These are phyloP conservation scores for Hippocampus abdominalis DNA, from an alignment of 2,113 vertebrate genomes.

Conservation along the genomic window DNA sequence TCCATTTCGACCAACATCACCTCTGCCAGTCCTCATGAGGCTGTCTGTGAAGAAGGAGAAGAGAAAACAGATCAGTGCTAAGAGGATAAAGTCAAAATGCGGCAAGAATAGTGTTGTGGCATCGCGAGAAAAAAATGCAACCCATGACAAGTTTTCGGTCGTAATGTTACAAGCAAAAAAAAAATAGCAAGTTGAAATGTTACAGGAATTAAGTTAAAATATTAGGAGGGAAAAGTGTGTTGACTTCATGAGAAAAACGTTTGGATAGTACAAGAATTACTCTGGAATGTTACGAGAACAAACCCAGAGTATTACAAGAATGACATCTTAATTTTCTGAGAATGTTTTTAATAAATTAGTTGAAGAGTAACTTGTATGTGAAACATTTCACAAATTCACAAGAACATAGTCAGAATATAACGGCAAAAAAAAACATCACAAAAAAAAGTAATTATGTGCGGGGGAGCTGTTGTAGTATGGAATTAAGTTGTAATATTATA, in stretches of 20 bases:
- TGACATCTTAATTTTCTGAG: background rate
- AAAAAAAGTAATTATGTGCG: too few species aligned
- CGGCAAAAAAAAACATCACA: too few species aligned
- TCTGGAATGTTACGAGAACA: background rate
- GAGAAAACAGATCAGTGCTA: conserved; percentile 11
- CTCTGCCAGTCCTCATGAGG: conserved; percentile 58
- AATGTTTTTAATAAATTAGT: too few species aligned
- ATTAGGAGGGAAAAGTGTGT: background rate
- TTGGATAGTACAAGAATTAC: background rate
- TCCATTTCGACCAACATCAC: conserved; percentile 41
- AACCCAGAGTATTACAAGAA: background rate
- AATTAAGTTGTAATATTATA: too few species aligned
- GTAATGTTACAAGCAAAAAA: background rate
- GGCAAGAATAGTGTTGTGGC: background rate
- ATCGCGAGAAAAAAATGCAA: background rate
- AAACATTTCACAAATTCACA: too few species aligned
- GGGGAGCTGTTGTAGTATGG: too few species aligned
- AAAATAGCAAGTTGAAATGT: background rate
- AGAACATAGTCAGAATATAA: too few species aligned
- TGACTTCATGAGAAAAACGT: background rate
- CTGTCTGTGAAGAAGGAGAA: conserved; percentile 48
- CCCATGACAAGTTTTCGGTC: background rate
- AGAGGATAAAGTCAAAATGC: background rate
- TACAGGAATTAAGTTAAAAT: background rate
- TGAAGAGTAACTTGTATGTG: too few species aligned